Evolutionary conservation across 2,888 invertebrate genomes (phyloP).

Genomic region (Rhaphigaster nebulosa): DNA sequence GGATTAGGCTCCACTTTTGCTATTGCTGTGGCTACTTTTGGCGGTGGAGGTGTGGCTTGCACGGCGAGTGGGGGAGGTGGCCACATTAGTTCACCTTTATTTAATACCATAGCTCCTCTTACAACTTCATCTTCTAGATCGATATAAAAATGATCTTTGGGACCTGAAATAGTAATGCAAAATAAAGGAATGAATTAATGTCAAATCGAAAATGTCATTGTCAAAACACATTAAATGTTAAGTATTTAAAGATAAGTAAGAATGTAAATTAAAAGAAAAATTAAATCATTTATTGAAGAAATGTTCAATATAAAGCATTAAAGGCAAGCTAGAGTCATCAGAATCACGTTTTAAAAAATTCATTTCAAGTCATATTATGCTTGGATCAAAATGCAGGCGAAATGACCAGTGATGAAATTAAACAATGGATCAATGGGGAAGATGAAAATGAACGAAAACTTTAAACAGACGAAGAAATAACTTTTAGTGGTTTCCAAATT

Average conservation of each 20-base stretch:
- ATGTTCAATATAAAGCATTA: no score
- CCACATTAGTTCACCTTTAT: constrained; percentile 83
- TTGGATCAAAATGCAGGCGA: no score
- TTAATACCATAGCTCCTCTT: constrained; percentile 83
- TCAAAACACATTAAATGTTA: neutral
- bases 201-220: neutral
- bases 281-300: no score
- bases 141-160: constrained; percentile 83
- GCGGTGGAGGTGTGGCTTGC: constrained; percentile 70
- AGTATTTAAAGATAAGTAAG: neutral
- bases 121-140: constrained; percentile 89
- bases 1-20: constrained; percentile 69
- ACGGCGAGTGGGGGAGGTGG: constrained; percentile 79
- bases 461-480: no score
- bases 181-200: constrained; percentile 45
- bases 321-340: no score
- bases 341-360: no score
- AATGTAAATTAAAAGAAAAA: neutral
- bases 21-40: constrained; percentile 69
- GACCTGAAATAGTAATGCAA: constrained; percentile 71
- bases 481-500: no score
- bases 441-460: no score
- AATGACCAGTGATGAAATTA: no score
- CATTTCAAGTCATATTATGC: no score
- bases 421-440: no score